Evolutionary conservation across 2,113 vertebrate species (phyloP), one percentile per base, ranked within the genome.

Genomic region (Sminthopsis crassicaudata): DNA sequence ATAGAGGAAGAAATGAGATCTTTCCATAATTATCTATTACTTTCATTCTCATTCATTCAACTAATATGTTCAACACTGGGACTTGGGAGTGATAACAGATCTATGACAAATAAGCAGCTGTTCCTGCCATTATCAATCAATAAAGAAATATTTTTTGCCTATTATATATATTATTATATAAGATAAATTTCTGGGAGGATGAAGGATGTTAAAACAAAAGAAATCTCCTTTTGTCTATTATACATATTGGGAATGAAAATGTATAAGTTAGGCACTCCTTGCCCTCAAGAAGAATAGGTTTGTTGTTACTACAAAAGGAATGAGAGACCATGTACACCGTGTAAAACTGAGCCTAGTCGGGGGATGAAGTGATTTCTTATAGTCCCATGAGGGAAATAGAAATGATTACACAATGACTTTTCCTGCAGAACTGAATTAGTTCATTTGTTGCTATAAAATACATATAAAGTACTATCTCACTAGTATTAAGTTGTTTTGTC

Each of bases 361-460:
- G 91, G 46, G 76, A 76, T 84, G 19, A 84, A 42, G 67, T 53
- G 0, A 0, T 0, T 5, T 36, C 4, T 4, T 23, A 46, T 12
- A 0, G 7, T 26, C 27, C 67, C 11, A 7, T 0, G 23, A 8
- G 9, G 22, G 19, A 94, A 90, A 92, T 91, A 95, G 95, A 93
- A 89, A 90, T 95, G 92, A 93, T 89, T 96, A 94, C 42, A 94
- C 51, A 25, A 48, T 0, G 54, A 92, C 76, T 96, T 95, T 96
- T 95, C 95, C 94, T 90, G 94, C 93, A 27, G 48, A 89, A 91
- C 52, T 57, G 93, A 92, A 98, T 97, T 52, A 94, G 97, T 94
- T 98, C 97, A 98, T 98, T 98, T 98, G 98, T 98, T 97, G 94
- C 90, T 91, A 96, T 98, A 95, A 98, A 98, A 98, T 98, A 98